These are phyloP conservation scores for Machimus rusticus DNA, from an alignment of 2,888 invertebrate genomes.

Conservation along the genomic window DNA sequence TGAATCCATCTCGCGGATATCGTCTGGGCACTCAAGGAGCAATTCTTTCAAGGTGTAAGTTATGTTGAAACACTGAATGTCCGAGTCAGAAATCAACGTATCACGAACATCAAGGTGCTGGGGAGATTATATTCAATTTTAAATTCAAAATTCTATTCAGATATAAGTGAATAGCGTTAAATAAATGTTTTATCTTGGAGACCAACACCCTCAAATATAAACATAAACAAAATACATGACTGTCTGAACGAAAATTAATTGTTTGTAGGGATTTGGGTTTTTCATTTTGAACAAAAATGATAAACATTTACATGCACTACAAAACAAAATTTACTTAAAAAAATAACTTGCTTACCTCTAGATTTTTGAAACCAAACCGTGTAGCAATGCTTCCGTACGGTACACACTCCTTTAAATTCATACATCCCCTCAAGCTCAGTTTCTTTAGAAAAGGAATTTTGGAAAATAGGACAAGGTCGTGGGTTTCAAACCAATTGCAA, in stretches of 20 bases:
- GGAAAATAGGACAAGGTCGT: slow-evolving; percentile 75
- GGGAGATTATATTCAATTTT: neutral
- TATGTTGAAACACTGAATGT: slow-evolving; percentile 68
- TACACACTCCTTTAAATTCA: slow-evolving; percentile 73
- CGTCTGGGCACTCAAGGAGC: slow-evolving; percentile 64
- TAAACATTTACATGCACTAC: no score
- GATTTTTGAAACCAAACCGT: slow-evolving; percentile 69
- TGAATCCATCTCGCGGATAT: slow-evolving; percentile 44
- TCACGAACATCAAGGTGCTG: slow-evolving; percentile 67
- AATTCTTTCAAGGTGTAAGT: slow-evolving; percentile 65
- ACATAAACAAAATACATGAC: no score
- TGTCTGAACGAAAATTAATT: no score
- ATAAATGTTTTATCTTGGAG: no score
- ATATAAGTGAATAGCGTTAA: no score
- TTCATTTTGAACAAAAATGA: no score
- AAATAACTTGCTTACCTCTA: slow-evolving; percentile 53
- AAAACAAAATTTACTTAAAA: no score
- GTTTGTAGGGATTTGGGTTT: no score
- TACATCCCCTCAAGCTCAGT: slow-evolving; percentile 72
- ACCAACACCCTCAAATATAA: no score
- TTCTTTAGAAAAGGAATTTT: slow-evolving; percentile 71
- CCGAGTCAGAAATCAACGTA: slow-evolving; percentile 68
- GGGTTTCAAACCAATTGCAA: slow-evolving; percentile 78
- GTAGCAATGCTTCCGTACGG: slow-evolving; percentile 80
- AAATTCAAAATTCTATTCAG: no score